These are phyloP conservation scores for Istiophorus platypterus DNA, from an alignment of 2,113 vertebrate genomes.

Conservation along the genomic window DNA sequence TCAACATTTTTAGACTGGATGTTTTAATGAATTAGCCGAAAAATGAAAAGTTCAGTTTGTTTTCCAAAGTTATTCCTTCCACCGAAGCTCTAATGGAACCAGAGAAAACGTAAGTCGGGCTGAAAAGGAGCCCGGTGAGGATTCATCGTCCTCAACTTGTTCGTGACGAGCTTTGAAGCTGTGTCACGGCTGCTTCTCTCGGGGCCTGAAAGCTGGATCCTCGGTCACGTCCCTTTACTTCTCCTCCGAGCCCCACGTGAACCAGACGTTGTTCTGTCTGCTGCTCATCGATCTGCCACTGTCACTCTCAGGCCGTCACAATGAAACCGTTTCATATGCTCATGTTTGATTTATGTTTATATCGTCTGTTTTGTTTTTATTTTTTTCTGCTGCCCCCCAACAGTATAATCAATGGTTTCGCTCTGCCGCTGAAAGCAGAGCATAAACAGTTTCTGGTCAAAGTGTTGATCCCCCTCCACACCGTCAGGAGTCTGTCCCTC, in stretches of 20 bases:
- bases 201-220: not conserved
- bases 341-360: slow-evolving; percentile 43
- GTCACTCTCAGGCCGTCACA: slow-evolving; percentile 25
- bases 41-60: too few relatives aligned
- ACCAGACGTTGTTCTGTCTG: slow-evolving; percentile 2
- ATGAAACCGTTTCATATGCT: slow-evolving; percentile 40
- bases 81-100: too few relatives aligned
- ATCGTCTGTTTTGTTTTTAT: not conserved
- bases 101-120: not conserved
- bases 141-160: not conserved
- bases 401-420: slow-evolving; percentile 99
- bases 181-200: not conserved
- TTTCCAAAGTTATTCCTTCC: too few relatives aligned
- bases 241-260: not conserved
- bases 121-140: not conserved
- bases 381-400: not conserved
- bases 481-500: slow-evolving; percentile 98
- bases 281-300: slow-evolving; percentile 43
- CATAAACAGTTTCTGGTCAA: slow-evolving; percentile 99
- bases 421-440: slow-evolving; percentile 98
- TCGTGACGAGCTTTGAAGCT: too few relatives aligned
- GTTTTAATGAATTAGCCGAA: too few relatives aligned
- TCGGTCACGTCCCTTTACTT: not conserved
- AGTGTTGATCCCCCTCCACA: slow-evolving; percentile 98
- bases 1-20: too few relatives aligned